phyloP scores from a whole-genome alignment of 2,888 invertebrate genomes.

The Microplitis manilae region DNA sequence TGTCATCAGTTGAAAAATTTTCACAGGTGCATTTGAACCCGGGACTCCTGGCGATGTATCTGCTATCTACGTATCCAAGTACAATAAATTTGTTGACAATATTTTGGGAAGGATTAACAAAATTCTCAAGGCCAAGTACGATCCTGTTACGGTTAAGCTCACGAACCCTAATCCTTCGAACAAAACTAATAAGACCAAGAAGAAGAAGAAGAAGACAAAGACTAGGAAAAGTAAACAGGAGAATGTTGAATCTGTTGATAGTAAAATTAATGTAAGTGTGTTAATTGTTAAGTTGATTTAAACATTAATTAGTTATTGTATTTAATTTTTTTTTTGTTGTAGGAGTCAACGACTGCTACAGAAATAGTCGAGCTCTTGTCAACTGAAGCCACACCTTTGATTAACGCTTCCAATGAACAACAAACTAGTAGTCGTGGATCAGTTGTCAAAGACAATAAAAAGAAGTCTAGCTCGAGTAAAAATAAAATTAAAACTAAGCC shows the following conservation, averaged over 20 bases:
- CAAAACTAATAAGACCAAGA: constrained; percentile 73
- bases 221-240: constrained; percentile 68
- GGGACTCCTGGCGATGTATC: constrained; percentile 73
- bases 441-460: background rate
- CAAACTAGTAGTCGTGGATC: background rate
- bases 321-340: background rate
- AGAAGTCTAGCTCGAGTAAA: constrained; percentile 34
- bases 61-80: constrained; percentile 83
- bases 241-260: constrained; percentile 43
- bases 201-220: constrained; percentile 60
- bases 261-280: constrained; percentile 9
- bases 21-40: constrained; percentile 73
- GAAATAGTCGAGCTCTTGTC: background rate
- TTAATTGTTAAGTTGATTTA: background rate
- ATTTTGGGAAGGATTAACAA: constrained; percentile 87
- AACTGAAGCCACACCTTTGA: background rate
- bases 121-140: constrained; percentile 84
- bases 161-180: constrained; percentile 74
- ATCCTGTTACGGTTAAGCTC: constrained; percentile 86
- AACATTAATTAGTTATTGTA: background rate
- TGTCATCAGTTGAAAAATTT: constrained; percentile 17
- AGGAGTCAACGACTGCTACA: background rate
- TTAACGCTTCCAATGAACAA: background rate
- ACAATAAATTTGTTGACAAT: constrained; percentile 89
- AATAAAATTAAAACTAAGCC: constrained; percentile 51